Evolutionary conservation across 2,113 vertebrate genomes (phyloP).

Genomic region (Galeopterus variegatus): DNA sequence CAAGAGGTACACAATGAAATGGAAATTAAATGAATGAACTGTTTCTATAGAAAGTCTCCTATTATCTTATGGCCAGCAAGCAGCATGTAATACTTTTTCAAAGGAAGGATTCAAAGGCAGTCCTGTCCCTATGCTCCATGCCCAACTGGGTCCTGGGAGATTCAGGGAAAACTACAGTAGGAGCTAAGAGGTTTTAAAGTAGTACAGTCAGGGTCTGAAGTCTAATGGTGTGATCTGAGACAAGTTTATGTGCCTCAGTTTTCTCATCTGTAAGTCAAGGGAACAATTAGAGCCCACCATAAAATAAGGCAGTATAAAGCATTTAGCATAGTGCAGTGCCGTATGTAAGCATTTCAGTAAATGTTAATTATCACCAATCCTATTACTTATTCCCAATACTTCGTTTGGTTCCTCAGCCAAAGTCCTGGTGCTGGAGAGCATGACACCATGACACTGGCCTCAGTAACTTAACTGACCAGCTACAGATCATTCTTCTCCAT

Average conservation of each 20-base stretch:
- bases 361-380: not conserved
- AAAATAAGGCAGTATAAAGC: not conserved
- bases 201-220: not conserved
- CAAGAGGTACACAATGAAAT: not conserved
- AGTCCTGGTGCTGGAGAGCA: not conserved
- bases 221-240: constrained; percentile 83
- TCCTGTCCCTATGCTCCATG: not conserved
- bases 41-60: not conserved
- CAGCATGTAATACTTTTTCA: not conserved
- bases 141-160: not conserved
- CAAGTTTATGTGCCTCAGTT: constrained; percentile 71
- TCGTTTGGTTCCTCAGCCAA: not conserved
- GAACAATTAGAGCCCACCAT: not conserved
- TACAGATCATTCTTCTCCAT: not conserved
- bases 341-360: not conserved
- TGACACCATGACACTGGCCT: not conserved
- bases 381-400: not conserved
- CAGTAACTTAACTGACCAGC: not conserved
- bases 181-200: not conserved
- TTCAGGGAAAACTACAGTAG: not conserved
- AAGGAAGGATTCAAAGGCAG: not conserved
- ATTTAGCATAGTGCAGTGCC: not conserved
- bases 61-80: not conserved
- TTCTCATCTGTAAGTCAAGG: not conserved
- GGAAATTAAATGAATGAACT: not conserved